Conservation (phyloP, 2,888 invertebrate genomes). For the Eristalinus aeneus region DNA sequence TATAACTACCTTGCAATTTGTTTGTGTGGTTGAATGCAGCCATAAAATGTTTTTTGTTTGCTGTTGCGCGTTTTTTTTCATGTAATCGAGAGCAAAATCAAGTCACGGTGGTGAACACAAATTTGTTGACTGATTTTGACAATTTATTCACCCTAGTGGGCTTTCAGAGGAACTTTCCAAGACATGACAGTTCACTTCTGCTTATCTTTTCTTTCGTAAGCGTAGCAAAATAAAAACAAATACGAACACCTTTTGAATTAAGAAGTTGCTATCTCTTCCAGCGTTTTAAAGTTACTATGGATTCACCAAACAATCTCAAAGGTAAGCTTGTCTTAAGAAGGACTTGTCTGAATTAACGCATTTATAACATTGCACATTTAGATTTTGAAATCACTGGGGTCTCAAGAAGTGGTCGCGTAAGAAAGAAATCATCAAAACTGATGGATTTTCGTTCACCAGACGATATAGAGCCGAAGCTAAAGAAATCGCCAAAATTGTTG, state of each 20-base stretch:
- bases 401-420: conserved; percentile 93
- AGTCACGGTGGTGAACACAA: too few species aligned
- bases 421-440: conserved; percentile 97
- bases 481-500: conserved; percentile 72
- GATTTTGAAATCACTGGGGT: conserved; percentile 92
- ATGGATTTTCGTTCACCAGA: conserved; percentile 96
- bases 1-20: too few species aligned
- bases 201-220: neutral
- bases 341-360: neutral
- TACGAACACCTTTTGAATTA: neutral
- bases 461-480: conserved; percentile 84
- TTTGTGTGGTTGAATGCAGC: too few species aligned
- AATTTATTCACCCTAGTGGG: too few species aligned
- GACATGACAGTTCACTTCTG: neutral
- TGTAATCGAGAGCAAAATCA: too few species aligned
- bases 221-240: neutral
- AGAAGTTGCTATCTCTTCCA: neutral
- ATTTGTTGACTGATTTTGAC: too few species aligned
- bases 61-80: too few species aligned
- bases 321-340: conserved; percentile 7
- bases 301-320: conserved; percentile 55
- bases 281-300: conserved; percentile 11
- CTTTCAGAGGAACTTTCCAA: neutral
- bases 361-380: conserved; percentile 72
- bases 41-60: too few species aligned